Conservation (phyloP, 2,888 invertebrate species). For the Hoplodrina ambigua region DNA sequence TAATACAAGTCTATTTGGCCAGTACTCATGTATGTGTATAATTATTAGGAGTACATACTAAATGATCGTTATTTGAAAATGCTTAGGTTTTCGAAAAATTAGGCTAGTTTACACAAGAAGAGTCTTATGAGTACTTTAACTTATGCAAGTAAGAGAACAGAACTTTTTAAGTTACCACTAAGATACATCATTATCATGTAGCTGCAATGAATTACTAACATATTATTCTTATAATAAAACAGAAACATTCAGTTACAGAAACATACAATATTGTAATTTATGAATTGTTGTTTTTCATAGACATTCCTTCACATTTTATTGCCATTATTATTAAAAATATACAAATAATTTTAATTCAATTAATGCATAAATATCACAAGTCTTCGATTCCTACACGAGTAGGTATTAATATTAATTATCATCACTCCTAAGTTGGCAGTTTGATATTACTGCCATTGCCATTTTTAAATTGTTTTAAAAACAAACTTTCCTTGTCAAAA, state of each 20-base stretch:
- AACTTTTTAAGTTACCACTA: slow-evolving; percentile 21
- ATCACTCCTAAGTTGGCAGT: slow-evolving; percentile 40
- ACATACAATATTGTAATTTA: slow-evolving; percentile 14
- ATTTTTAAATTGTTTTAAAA: slow-evolving; percentile 48
- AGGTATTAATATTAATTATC: slow-evolving; percentile 52
- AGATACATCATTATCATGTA: slow-evolving; percentile 31
- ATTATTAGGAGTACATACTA: slow-evolving; percentile 36
- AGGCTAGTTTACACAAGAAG: slow-evolving; percentile 66
- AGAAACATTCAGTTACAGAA: slow-evolving; percentile 29
- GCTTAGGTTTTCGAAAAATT: slow-evolving; percentile 47
- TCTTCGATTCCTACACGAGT: slow-evolving; percentile 57
- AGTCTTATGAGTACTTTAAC: slow-evolving; percentile 31
- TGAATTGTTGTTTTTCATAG: slow-evolving; percentile 26
- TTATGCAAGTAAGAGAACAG: slow-evolving; percentile 13
- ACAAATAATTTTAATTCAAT: slow-evolving; percentile 62
- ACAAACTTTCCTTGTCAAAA: slow-evolving; percentile 63
- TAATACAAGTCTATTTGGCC: slow-evolving; percentile 45
- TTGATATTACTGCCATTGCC: slow-evolving; percentile 24
- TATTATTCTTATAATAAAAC: slow-evolving; percentile 19
- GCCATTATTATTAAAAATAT: slow-evolving; percentile 55
- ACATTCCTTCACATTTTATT: slow-evolving; percentile 39
- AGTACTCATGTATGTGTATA: slow-evolving; percentile 37
- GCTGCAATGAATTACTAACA: slow-evolving; percentile 44
- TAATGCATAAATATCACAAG: slow-evolving; percentile 65
- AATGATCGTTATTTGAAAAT: slow-evolving; percentile 50